Conservation (phyloP, 2,113 vertebrate genomes). For the Muscicapa adusta region DNA sequence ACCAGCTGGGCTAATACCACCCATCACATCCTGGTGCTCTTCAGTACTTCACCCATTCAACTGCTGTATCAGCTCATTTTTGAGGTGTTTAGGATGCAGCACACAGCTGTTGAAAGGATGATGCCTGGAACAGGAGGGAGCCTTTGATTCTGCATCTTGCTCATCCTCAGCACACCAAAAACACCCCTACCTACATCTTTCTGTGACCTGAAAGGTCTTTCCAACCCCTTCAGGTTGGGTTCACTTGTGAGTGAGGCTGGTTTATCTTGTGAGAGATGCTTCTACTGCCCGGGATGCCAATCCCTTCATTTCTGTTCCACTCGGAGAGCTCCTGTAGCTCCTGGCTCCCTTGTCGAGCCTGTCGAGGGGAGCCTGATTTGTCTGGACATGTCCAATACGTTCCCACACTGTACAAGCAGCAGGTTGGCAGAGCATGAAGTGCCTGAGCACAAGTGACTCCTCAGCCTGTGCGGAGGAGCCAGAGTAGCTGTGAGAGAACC, state of each 20-base stretch:
- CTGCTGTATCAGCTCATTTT: slow-evolving; percentile 10
- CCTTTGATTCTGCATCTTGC: not conserved
- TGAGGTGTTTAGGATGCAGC: not conserved
- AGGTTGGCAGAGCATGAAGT: not conserved
- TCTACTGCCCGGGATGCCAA: not conserved
- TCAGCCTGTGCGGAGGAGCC: not conserved
- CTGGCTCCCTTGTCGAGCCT: not conserved
- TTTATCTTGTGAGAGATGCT: not conserved
- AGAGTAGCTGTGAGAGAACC: not conserved
- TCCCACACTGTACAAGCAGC: not conserved
- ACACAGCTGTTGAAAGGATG: not conserved
- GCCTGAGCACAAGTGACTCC: not conserved
- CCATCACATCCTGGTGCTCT: not conserved
- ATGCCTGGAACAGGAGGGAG: not conserved
- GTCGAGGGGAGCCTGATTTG: not conserved
- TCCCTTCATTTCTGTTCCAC: not conserved
- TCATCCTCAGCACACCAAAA: not conserved
- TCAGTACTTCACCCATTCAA: not conserved
- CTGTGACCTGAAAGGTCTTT: not conserved
- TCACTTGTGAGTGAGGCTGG: not conserved
- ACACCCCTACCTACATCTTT: not conserved
- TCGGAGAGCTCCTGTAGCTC: not conserved
- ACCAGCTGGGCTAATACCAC: not conserved
- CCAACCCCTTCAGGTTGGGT: not conserved
- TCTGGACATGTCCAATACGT: not conserved